Evolutionary conservation across 2,113 vertebrate genomes (phyloP).

Genomic region (Uropsilus gracilis): DNA sequence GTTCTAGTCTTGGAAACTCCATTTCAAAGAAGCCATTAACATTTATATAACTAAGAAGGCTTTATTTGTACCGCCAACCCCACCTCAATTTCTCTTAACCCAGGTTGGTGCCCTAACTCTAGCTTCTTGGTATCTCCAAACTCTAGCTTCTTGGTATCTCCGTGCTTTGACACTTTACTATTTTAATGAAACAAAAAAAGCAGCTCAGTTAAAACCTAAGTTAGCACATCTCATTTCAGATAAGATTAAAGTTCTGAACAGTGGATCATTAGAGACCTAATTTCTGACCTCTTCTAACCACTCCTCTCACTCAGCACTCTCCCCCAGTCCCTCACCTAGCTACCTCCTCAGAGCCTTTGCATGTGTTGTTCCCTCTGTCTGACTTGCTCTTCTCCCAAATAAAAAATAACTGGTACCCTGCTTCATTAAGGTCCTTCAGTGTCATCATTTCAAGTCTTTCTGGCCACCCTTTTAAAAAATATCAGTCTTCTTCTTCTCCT

Average conservation of each 20-base stretch:
- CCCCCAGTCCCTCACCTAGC: neutral
- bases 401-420: neutral
- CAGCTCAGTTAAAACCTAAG: neutral
- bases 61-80: neutral
- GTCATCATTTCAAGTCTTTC: neutral
- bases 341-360: neutral
- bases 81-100: neutral
- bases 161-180: neutral
- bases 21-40: no score
- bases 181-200: neutral
- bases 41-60: neutral
- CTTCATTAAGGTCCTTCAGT: neutral
- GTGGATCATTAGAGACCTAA: no score
- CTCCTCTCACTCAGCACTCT: neutral
- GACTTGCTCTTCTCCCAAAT: neutral
- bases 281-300: neutral
- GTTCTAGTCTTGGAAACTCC: no score
- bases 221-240: neutral
- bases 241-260: neutral
- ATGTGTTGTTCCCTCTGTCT: neutral
- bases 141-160: neutral
- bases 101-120: no score
- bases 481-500: neutral
- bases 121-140: neutral
- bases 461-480: neutral